phyloP scores from a whole-genome alignment of 2,797 vertebrate species.

The Chloroceryle inda region DNA sequence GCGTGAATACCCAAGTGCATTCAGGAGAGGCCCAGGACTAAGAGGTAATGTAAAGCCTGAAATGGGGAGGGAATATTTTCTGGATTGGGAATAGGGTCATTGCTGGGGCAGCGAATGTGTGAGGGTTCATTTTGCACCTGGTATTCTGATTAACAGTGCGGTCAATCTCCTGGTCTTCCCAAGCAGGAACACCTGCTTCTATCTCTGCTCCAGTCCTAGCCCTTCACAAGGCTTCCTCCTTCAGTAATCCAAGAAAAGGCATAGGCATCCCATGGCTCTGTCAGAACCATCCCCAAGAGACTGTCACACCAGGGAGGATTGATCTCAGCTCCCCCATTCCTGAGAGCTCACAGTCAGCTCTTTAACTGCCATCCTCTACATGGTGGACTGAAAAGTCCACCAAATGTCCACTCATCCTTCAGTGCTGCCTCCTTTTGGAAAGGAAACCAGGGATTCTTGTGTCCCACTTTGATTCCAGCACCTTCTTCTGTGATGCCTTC shows the following conservation, averaged over 20 bases:
- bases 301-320: not conserved
- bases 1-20: conserved; percentile 44
- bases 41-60: conserved; percentile 49
- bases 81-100: conserved; percentile 65
- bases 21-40: conserved; percentile 55
- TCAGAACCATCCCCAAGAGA: not conserved
- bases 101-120: conserved; percentile 45
- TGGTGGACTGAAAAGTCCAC: no score
- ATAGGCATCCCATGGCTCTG: not conserved
- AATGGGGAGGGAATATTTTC: conserved; percentile 52
- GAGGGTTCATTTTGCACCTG: conserved; percentile 64
- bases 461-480: not conserved
- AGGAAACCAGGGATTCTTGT: accelerated
- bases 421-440: not conserved
- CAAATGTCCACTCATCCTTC: not conserved
- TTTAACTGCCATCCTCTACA: not conserved
- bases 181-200: conserved; percentile 50
- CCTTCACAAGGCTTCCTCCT: not conserved
- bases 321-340: not conserved
- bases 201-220: not conserved
- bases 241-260: conserved; percentile 24
- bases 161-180: conserved; percentile 33
- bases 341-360: not conserved
- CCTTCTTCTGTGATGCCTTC: not conserved
- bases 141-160: conserved; percentile 54